Percentiles rank a stretch among this genome's conserved stretches.
Conservation (phyloP, 1,140 invertebrate genomes). For the Saxidomus purpurata region DNA sequence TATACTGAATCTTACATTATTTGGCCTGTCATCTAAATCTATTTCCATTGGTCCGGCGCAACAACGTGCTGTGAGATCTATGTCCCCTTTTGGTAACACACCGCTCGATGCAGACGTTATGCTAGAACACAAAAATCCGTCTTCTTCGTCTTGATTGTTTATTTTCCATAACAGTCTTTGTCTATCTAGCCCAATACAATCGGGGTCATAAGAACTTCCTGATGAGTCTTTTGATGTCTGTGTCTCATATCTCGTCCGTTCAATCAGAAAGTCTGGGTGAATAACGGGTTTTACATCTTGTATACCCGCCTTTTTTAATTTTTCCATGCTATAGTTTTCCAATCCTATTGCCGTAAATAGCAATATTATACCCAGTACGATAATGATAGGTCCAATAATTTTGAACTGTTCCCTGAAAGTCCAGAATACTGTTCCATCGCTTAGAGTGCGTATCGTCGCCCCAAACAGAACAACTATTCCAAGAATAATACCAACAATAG, state of each 20-base stretch:
- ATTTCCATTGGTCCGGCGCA: constrained; percentile 1
- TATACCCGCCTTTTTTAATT: constrained; percentile 44
- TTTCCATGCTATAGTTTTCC: constrained; percentile 22
- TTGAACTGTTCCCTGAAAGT: constrained; percentile 39
- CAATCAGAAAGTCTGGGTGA: constrained; percentile 51
- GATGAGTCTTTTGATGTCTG: background rate
- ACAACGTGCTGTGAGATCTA: background rate
- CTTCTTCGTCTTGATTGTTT: background rate
- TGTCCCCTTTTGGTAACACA: background rate
- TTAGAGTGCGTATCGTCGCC: constrained; percentile 10
- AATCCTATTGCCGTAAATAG: constrained; percentile 7
- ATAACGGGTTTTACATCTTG: constrained; percentile 29
- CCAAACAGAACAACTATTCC: constrained; percentile 40
- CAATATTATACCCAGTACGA: constrained; percentile 23
- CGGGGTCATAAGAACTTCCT: background rate
- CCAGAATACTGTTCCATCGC: constrained; percentile 40
- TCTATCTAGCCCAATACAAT: constrained; percentile 1
- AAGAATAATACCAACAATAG: background rate
- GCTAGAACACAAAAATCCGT: constrained; percentile 25
- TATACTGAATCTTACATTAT: background rate
- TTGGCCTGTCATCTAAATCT: background rate
- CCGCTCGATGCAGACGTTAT: constrained; percentile 5
- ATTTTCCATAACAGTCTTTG: constrained; percentile 2
- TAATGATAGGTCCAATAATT: constrained; percentile 9
- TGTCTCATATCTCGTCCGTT: background rate